phyloP scores from a whole-genome alignment of 2,797 vertebrate species.

The Acrossocheilus wenchowensis region DNA sequence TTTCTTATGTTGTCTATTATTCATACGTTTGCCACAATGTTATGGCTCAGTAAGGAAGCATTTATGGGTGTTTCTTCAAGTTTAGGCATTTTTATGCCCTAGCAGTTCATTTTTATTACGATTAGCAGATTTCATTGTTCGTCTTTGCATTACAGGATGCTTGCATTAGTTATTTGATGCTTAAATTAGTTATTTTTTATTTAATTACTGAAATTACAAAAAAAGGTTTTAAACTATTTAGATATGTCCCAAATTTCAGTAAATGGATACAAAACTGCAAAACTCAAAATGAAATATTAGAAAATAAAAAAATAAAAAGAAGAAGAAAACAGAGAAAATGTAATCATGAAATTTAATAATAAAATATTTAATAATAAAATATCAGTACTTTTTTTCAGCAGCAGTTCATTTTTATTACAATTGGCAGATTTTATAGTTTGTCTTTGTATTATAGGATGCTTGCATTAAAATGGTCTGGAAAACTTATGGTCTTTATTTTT shows the following conservation, averaged over 20 bases:
- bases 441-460: not conserved
- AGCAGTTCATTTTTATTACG: not conserved
- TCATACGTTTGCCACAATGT: constrained; percentile 1
- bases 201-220: too few relatives aligned
- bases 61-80: not conserved
- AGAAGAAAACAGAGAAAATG: too few relatives aligned
- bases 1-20: not conserved
- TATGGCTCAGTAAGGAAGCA: not conserved
- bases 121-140: not conserved
- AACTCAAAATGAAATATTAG: too few relatives aligned
- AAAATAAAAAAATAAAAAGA: too few relatives aligned
- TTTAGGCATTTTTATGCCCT: constrained; percentile 6
- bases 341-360: too few relatives aligned
- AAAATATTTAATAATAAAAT: not conserved
- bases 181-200: too few relatives aligned
- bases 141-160: not conserved
- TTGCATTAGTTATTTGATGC: not conserved
- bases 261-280: too few relatives aligned
- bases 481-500: not conserved
- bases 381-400: too few relatives aligned
- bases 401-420: too few relatives aligned
- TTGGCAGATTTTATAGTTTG: too few relatives aligned
- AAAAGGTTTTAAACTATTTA: too few relatives aligned
- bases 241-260: too few relatives aligned
- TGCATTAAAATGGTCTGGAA: not conserved